Evolutionary conservation across 1,140 invertebrate species (phyloP), one percentile per base, ranked within the genome.

Genomic region (Papilio glaucus): DNA sequence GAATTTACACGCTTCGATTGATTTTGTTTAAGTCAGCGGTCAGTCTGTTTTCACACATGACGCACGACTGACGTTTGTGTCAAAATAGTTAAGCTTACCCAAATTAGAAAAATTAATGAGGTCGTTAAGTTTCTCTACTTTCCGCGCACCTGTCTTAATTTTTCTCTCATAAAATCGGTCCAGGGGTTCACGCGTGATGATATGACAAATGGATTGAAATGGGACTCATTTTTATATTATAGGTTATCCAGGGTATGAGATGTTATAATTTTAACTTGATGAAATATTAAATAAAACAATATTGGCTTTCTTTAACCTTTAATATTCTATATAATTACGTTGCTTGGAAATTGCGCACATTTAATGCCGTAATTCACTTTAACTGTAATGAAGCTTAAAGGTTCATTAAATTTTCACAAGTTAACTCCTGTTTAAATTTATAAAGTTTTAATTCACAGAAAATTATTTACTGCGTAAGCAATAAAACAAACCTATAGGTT

Each of bases 261-360:
- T 57, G 13, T 61, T 37, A 10, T 61, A 9, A 33, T 18, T 13
- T 61, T 38, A 65, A 65, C 0, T 5, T 24, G 12, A 38, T 18
- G 18, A 65, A 65, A 39, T 26, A 26, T 45, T 45, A 5, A 45
- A 18, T 24, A 57, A 57, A 24, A n/a, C 12, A 57, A 24, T 10
- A 13, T 24, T 24, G 18, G 12, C 37, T 65, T 41, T 38, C 10
- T 38, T 1, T 24, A 65, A 65, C 6, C 4, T 65, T 41, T 38
- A 65, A 39, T 65, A 65, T 65, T 65, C 18, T 65, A 37, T 39
- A 38, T 65, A 39, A 65, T 65, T 65, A 65, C 62, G 18, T n/a
- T 39, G 62, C 29, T 41, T 65, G 62, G 4, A 65, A 65, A 65
- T 65, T 39, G 29, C 9, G 29, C 33, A 38, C 62, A 65, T 38